Evolutionary conservation across 2,113 vertebrate species (phyloP), one percentile per base, ranked within the genome.

Genomic region (Crotalus helleri): DNA sequence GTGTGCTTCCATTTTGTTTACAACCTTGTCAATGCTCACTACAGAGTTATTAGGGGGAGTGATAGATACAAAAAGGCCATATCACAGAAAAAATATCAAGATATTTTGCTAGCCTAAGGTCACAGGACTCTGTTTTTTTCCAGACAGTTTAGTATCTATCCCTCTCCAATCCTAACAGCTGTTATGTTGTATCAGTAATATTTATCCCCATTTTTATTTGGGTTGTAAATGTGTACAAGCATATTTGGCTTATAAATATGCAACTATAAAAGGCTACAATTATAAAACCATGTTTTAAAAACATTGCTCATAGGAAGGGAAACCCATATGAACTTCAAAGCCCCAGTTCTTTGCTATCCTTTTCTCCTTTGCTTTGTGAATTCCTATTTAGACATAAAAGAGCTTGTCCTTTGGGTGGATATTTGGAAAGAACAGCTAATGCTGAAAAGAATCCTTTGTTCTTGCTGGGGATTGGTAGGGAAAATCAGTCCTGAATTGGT

Each of bases 391-490:
- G 55, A 61, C 92, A 93, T 90, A 93, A 85, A 93, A 57, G 44
- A 39, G 24, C 24, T 90, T 85, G 64, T 93, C 19, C 51, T 90
- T 90, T 57, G 10, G 69, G 88, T 46, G 55, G 69, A 93, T 93
- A 33, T 61, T 59, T 55, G 55, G 69, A 39, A 53, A 57, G 29
- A 58, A 81, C 74, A 81, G 26, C 88, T 33, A 58, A 90, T 46
- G 88, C 17, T 61, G 85, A 90, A 86, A 86, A 90, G 92, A 61
- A 55, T 39, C 88, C 61, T 85, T 93, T 93, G 92, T 93, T 85
- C 23, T 55, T 85, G 33, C 59, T 21, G 33, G 61, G 87, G 39
- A n/a, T 58, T 86, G 54, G 92, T 39, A 90, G 69, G 61, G 26
- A 89, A 93, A 93, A 90, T 90, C 88, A 85, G 55, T 33, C 19